These are phyloP conservation scores for Mungos mungo DNA, from an alignment of 2,113 vertebrate genomes.

Conservation along the genomic window DNA sequence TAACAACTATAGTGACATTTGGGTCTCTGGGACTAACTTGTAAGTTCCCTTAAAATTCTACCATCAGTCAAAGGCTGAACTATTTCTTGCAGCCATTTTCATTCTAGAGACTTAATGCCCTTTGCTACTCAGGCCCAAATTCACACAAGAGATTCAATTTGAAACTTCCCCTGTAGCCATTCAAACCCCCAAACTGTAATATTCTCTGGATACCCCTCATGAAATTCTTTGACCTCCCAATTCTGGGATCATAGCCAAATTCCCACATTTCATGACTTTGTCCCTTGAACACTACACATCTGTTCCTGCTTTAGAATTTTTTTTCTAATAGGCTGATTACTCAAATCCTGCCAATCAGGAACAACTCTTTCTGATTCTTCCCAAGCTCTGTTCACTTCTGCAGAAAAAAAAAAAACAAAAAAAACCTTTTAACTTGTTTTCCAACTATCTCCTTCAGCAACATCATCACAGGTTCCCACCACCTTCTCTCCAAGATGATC, in stretches of 20 bases:
- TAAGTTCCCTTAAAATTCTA: conserved; percentile 24
- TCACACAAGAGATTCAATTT: neutral
- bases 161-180: conserved; percentile 20
- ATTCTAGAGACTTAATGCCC: neutral
- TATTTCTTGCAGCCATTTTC: conserved; percentile 20
- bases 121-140: neutral
- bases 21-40: conserved; percentile 13
- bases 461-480: neutral
- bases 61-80: conserved; percentile 14
- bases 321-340: conserved; percentile 44
- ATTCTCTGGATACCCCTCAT: neutral
- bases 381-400: conserved; percentile 38
- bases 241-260: conserved; percentile 63
- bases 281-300: conserved; percentile 61
- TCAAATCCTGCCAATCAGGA: conserved; percentile 41
- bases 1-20: neutral
- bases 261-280: conserved; percentile 55
- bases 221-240: conserved; percentile 36
- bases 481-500: neutral
- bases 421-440: neutral
- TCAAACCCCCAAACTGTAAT: conserved; percentile 4
- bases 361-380: conserved; percentile 41
- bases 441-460: neutral
- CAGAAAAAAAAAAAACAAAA: conserved; percentile 42
- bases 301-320: conserved; percentile 60